Conservation (phyloP, 2,888 invertebrate genomes). For the Cryptus viduatorius region DNA sequence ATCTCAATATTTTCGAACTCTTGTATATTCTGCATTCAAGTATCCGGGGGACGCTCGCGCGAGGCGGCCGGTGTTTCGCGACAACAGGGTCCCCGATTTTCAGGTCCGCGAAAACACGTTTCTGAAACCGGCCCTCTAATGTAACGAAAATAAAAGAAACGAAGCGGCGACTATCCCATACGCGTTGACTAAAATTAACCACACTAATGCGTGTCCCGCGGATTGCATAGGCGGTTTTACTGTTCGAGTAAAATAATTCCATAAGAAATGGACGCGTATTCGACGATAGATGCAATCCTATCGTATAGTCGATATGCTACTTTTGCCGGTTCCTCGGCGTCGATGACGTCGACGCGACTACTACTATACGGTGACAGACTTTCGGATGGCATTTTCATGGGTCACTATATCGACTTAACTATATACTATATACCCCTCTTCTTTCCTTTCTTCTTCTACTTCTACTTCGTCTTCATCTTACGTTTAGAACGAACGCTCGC, state of each 20-base stretch:
- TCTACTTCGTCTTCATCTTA: conserved; percentile 31
- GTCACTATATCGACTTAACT: conserved; percentile 32
- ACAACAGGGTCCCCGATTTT: conserved; percentile 45
- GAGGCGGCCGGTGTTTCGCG: too few relatives aligned
- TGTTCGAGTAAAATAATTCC: neutral
- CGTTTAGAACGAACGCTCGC: conserved; percentile 1
- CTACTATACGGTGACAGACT: conserved; percentile 38
- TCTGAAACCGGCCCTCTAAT: conserved; percentile 68
- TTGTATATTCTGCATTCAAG: conserved; percentile 32
- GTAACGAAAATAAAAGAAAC: conserved; percentile 59
- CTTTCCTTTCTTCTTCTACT: conserved; percentile 39
- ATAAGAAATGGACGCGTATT: too few relatives aligned
- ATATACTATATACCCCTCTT: conserved; percentile 62
- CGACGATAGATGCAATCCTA: neutral
- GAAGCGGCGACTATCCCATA: conserved; percentile 16
- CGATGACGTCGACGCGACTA: conserved; percentile 24
- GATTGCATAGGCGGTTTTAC: neutral
- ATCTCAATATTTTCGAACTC: neutral
- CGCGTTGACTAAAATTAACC: conserved; percentile 32
- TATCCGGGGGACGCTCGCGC: conserved; percentile 46
- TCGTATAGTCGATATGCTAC: conserved; percentile 27
- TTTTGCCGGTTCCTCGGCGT: conserved; percentile 39
- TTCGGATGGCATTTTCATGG: conserved; percentile 79
- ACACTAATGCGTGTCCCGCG: neutral
- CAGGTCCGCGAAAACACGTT: conserved; percentile 70